These are phyloP conservation scores for Crambe crambe DNA, from an alignment of 37 sponge, comb jelly and placozoan genomes.

Conservation along the genomic window DNA sequence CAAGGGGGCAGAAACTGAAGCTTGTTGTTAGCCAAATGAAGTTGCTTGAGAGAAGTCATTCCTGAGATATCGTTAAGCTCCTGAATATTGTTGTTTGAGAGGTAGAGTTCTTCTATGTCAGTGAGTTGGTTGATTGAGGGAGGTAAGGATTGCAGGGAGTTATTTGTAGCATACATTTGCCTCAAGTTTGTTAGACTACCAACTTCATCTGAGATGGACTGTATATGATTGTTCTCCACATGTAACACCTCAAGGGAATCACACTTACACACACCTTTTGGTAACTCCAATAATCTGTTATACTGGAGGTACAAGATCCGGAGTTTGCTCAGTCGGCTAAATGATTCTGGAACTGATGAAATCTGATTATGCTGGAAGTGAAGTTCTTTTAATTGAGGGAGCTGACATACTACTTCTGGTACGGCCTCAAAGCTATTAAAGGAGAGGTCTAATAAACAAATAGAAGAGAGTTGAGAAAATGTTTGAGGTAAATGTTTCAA, in stretches of 20 bases:
- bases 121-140: slow-evolving; percentile 7
- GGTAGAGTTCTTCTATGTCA: slow-evolving; percentile 34
- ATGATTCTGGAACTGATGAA: slow-evolving; percentile 9
- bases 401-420: slow-evolving; percentile 36
- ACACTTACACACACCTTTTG: slow-evolving; percentile 17
- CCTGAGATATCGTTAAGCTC: slow-evolving; percentile 14
- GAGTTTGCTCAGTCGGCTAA: slow-evolving; percentile 14
- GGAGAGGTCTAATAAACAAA: slow-evolving; percentile 41
- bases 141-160: slow-evolving; percentile 20
- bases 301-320: slow-evolving; percentile 23
- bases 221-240: slow-evolving; percentile 43
- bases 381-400: slow-evolving; percentile 23
- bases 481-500: slow-evolving; percentile 24
- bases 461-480: neutral
- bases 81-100: slow-evolving; percentile 35
- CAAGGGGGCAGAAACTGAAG: slow-evolving; percentile 35
- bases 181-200: slow-evolving; percentile 20
- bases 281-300: slow-evolving; percentile 24
- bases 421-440: slow-evolving; percentile 28
- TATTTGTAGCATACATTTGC: slow-evolving; percentile 28
- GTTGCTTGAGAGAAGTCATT: slow-evolving; percentile 33
- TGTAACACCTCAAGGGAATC: slow-evolving; percentile 14
- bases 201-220: slow-evolving; percentile 39
- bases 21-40: slow-evolving; percentile 48
- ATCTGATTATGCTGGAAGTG: slow-evolving; percentile 31